Conservation (phyloP, 2,888 invertebrate species). For the Parelbella ahira region DNA sequence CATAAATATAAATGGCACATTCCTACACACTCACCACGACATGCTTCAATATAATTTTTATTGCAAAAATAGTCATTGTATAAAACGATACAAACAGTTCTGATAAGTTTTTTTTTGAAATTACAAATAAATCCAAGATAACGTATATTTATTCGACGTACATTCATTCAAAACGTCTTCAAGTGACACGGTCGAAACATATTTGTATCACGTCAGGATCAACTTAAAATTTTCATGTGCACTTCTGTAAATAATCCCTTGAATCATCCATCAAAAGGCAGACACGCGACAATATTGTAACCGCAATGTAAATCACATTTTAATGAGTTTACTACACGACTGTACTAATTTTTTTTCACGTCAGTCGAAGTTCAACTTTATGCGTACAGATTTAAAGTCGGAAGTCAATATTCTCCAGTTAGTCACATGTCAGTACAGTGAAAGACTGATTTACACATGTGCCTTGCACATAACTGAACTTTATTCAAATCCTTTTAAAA, state of each 20-base stretch:
- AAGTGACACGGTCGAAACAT: constrained; percentile 2
- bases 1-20: constrained; percentile 8
- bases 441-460: neutral
- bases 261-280: constrained; percentile 30
- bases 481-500: neutral
- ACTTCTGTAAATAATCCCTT: constrained; percentile 23
- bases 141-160: no score
- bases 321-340: constrained; percentile 8
- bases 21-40: neutral
- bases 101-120: no score
- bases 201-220: constrained; percentile 7
- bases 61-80: no score
- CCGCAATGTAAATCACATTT: constrained; percentile 13
- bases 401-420: no score
- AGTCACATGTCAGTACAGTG: no score
- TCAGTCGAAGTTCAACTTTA: constrained; percentile 1
- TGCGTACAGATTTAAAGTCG: neutral
- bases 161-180: no score
- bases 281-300: constrained; percentile 28
- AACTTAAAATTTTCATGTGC: constrained; percentile 12
- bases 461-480: neutral
- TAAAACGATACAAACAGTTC: no score
- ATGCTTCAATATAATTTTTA: no score
- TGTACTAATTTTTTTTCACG: neutral
- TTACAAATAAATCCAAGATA: no score